Base-by-base conservation (phyloP, 1,140 invertebrate genomes). In the Littorina saxatilis region DNA sequence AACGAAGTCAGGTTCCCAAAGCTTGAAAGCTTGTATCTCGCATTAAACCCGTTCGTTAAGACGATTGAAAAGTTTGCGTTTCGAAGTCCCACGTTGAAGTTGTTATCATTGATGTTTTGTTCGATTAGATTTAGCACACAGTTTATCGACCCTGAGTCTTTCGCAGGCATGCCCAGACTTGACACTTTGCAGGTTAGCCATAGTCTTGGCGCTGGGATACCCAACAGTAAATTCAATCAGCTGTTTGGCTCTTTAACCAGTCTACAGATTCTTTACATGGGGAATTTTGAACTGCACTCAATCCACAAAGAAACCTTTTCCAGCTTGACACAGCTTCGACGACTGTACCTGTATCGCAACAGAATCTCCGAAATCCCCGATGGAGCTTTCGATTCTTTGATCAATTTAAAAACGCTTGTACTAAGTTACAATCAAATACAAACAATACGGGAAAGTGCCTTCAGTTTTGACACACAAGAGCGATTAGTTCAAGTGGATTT, bases 301-400 rank as follows among this genome's bases (percentile, higher is more conserved):
- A 50, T 74, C 23, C 47, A 20, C 4, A 35, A 9, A n/a, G 29
- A 29, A 9, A 74, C 43, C 27, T 74, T 74, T 74, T 3, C 27
- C 17, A 29, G 5, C 52, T 47, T 74, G 13, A 15, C 2, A 32
- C 23, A 37, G 1, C 17, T 74, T 7, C 0, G 17, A 27, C 32
- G 13, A 20, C 15, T 74, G 13, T 13, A 32, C 13, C 32, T 74
- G 9, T 52, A n/a, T n/a, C 29, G 13, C 9, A 74, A 74, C 43
- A 52, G 7, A 1, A 74, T 74, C 40, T 1, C 0, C 0, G 72
- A 74, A 17, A 47, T 74, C 29, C 72, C 72, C 11, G 72, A 74
- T 32, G 72, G 72, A 2, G 40, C 32, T 1, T 74, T 74, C 58
- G 40, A 77, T 55, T 58, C 52, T 37, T 50, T 63, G 47, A 40